Conservation (phyloP, 1,140 invertebrate species). For the Cherax destructor region DNA sequence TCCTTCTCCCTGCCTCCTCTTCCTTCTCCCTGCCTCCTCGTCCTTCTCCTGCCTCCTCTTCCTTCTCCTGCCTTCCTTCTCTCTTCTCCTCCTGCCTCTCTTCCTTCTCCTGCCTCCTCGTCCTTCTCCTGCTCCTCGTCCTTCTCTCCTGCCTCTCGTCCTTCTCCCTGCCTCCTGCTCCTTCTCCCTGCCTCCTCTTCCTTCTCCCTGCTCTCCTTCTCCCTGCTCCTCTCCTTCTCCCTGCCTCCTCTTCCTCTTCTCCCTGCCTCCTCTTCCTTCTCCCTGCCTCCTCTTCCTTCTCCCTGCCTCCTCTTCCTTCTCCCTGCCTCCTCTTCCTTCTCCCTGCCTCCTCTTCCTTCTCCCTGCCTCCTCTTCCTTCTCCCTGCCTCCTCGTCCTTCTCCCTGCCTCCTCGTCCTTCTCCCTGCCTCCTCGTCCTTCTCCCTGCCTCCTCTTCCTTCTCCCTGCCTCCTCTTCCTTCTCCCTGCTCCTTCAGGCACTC, state of each 20-base stretch:
- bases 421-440: too few species aligned
- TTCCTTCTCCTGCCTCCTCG: too few species aligned
- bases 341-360: background rate
- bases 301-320: background rate
- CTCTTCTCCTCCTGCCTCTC: too few species aligned
- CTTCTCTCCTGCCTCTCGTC: too few species aligned
- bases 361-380: background rate
- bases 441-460: background rate
- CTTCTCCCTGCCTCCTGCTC: too few species aligned
- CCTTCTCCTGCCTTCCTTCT: too few species aligned
- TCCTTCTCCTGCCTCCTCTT: too few species aligned
- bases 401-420: too few species aligned
- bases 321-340: background rate
- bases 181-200: too few species aligned
- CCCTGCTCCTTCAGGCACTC: slow-evolving; percentile 1
- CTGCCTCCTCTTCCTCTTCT: background rate
- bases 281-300: background rate
- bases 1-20: background rate
- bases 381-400: background rate
- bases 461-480: background rate
- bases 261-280: background rate
- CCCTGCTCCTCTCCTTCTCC: too few species aligned
- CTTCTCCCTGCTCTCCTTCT: too few species aligned
- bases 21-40: background rate
- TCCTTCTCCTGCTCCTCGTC: too few species aligned